Percentiles rank a stretch among this genome's conserved stretches.
phyloP scores from a whole-genome alignment of 2,113 vertebrate species.

The Ammodytes dubius region DNA sequence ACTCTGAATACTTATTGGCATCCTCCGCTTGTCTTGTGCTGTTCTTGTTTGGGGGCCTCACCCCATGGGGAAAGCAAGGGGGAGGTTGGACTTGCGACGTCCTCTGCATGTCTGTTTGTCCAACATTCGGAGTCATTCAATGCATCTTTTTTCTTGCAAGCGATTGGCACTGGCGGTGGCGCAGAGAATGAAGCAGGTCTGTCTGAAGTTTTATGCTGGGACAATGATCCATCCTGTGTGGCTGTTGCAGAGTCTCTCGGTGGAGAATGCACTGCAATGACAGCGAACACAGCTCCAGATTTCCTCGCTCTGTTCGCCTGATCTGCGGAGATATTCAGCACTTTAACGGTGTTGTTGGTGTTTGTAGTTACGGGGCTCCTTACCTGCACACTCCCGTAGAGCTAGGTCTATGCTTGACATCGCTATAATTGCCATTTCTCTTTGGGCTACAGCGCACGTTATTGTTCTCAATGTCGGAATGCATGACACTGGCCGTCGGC shows the following conservation, averaged over 20 bases:
- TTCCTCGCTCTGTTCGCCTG: conserved; percentile 44
- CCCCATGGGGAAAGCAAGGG: conserved; percentile 57
- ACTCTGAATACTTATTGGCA: conserved; percentile 55
- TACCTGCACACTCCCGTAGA: not conserved
- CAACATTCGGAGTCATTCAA: conserved; percentile 49
- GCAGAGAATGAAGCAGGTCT: conserved; percentile 78
- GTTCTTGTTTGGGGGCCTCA: conserved; percentile 66
- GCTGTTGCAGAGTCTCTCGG: conserved; percentile 18
- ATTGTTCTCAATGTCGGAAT: conserved; percentile 74
- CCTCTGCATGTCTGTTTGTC: conserved; percentile 59
- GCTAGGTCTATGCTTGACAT: not conserved
- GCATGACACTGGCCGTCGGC: conserved; percentile 28
- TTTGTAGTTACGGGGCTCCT: conserved; percentile 1
- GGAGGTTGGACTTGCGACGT: conserved; percentile 10
- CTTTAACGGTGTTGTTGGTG: conserved; percentile 54
- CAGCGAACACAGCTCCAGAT: conserved; percentile 78
- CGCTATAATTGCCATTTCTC: conserved; percentile 7
- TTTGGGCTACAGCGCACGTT: conserved; percentile 35
- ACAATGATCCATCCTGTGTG: not conserved
- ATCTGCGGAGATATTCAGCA: conserved; percentile 69
- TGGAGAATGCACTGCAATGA: conserved; percentile 77
- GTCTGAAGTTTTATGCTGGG: conserved; percentile 10
- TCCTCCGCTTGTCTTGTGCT: conserved; percentile 77
- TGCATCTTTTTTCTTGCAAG: conserved; percentile 23
- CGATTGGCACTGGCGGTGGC: not conserved